phyloP scores from a whole-genome alignment of 2,888 invertebrate genomes.

The Altica lythri region DNA sequence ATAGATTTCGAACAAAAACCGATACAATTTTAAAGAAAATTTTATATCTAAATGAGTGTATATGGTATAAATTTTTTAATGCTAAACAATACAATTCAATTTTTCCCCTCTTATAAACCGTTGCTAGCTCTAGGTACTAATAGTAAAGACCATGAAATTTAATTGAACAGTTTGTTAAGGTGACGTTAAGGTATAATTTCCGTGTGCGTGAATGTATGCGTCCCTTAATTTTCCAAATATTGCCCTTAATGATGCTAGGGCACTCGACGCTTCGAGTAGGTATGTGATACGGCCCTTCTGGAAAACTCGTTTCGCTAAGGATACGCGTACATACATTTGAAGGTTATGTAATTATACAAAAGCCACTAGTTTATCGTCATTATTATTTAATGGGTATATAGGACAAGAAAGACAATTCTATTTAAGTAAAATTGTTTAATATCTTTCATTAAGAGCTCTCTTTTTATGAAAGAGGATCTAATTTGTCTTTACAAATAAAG shows the following conservation, averaged over 20 bases:
- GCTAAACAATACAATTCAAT: too few species aligned
- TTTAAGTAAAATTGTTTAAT: too few species aligned
- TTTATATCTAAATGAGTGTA: too few species aligned
- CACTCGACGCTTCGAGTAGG: conserved; percentile 32
- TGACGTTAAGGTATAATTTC: background rate
- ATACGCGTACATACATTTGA: conserved; percentile 33
- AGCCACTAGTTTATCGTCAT: too few species aligned
- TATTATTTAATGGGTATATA: too few species aligned
- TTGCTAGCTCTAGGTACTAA: background rate
- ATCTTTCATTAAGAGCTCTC: too few species aligned
- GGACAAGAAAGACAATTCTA: too few species aligned
- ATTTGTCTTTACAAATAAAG: too few species aligned
- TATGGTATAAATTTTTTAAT: too few species aligned
- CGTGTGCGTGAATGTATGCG: conserved; percentile 17
- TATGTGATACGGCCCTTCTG: conserved; percentile 25
- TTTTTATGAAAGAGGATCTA: too few species aligned
- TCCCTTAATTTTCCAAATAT: conserved; percentile 36
- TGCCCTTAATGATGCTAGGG: conserved; percentile 33
- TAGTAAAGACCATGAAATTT: conserved; percentile 5
- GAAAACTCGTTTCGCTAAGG: conserved; percentile 28
- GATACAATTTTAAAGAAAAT: too few species aligned
- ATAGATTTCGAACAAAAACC: too few species aligned
- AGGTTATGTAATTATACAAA: conserved; percentile 26
- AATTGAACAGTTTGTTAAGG: conserved; percentile 17
- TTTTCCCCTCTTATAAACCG: background rate